Percentiles rank a stretch among this genome's conserved stretches.
Conservation (phyloP, 2,888 invertebrate species). For the Trissolcus brochymenae region DNA sequence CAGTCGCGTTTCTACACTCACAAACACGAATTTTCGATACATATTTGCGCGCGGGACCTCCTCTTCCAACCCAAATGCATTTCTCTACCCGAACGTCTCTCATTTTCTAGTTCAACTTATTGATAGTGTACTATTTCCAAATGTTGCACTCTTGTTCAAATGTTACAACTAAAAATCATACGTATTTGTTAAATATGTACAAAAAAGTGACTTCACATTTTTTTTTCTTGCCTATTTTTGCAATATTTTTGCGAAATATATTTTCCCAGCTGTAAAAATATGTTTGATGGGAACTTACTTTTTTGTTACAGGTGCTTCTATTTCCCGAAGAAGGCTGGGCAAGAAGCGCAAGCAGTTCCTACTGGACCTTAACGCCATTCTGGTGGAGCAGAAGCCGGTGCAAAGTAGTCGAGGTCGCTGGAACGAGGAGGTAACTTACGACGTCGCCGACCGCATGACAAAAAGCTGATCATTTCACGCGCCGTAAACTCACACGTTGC, state of each 20-base stretch:
- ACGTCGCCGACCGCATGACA: slow-evolving; percentile 23
- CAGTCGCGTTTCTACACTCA: not conserved
- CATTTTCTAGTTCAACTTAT: no score
- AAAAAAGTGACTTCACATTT: no score
- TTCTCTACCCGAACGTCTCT: no score
- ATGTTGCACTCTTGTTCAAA: no score
- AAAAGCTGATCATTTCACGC: slow-evolving; percentile 45
- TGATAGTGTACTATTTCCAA: no score
- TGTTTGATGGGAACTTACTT: not conserved
- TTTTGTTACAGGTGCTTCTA: slow-evolving; percentile 82
- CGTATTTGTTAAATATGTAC: no score
- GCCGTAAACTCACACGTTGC: slow-evolving; percentile 21
- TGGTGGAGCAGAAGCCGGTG: slow-evolving; percentile 92
- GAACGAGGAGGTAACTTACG: slow-evolving; percentile 81
- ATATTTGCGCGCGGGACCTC: slow-evolving; percentile 17
- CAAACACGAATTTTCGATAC: slow-evolving; percentile 26
- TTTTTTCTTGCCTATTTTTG: no score
- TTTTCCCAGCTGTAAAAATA: not conserved
- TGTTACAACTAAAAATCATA: no score
- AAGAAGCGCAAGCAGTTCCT: slow-evolving; percentile 88
- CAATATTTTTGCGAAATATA: no score
- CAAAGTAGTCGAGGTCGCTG: slow-evolving; percentile 90
- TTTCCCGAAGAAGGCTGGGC: slow-evolving; percentile 95
- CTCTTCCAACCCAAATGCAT: no score
- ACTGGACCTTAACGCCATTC: slow-evolving; percentile 90